phyloP scores from a whole-genome alignment of 2,113 vertebrate genomes.

The Struthidea cinerea region DNA sequence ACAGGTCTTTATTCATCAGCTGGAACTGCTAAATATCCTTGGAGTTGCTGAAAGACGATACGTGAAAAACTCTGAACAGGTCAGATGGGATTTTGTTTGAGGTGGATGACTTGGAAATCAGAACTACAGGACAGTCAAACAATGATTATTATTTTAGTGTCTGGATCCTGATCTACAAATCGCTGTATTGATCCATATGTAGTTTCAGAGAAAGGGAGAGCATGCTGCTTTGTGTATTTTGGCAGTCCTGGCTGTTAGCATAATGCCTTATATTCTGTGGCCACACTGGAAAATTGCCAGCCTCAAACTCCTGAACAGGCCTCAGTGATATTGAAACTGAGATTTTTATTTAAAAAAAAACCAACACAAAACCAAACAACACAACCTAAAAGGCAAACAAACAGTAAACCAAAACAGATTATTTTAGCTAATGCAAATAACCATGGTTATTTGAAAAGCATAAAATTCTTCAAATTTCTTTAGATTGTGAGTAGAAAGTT shows the following conservation, averaged over 20 bases:
- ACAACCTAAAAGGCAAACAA: neutral
- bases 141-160: neutral
- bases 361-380: neutral
- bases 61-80: neutral
- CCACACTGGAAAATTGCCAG: neutral
- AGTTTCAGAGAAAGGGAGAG: neutral
- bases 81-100: conserved; percentile 3
- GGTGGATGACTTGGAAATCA: conserved; percentile 17
- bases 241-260: neutral
- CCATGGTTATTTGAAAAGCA: neutral
- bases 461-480: neutral
- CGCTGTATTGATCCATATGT: neutral
- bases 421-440: neutral
- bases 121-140: neutral
- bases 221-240: neutral
- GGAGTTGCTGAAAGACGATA: neutral
- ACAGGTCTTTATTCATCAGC: neutral
- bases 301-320: neutral
- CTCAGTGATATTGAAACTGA: neutral
- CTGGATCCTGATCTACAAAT: conserved; percentile 30
- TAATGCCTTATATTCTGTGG: neutral
- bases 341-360: neutral
- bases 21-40: conserved; percentile 6
- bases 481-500: neutral
- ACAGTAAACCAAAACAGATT: neutral